These are phyloP conservation scores for Salminus brasiliensis DNA, from an alignment of 2,113 vertebrate genomes.

Conservation along the genomic window DNA sequence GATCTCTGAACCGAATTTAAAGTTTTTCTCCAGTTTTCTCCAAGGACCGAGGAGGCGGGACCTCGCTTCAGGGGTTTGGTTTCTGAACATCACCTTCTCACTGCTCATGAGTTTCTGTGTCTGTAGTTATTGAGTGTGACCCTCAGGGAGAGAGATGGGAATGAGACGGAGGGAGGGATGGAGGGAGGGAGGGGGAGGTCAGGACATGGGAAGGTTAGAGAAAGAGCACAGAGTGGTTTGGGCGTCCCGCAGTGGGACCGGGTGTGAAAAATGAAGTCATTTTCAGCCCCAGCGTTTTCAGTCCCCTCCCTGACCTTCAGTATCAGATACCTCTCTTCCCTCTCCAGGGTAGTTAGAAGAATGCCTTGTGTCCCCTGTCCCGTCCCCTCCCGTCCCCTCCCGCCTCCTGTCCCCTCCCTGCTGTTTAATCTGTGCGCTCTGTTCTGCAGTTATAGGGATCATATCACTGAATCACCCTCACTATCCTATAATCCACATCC, in stretches of 20 bases:
- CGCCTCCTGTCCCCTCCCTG: constrained; percentile 37
- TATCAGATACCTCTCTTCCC: background rate
- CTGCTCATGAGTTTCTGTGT: background rate
- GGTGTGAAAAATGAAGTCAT: constrained; percentile 44
- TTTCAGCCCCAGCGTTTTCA: background rate
- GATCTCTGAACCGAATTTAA: too few species aligned
- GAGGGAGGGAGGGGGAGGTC: background rate
- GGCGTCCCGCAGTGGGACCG: constrained; percentile 18
- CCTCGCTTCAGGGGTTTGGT: too few species aligned
- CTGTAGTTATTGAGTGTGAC: background rate
- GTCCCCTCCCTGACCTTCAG: constrained; percentile 1
- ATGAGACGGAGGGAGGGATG: constrained; percentile 21
- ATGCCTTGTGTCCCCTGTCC: background rate
- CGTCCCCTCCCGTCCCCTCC: too few species aligned
- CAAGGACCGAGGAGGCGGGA: too few species aligned
- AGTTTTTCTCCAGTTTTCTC: too few species aligned
- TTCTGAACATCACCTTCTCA: background rate
- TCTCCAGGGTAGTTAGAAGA: background rate
- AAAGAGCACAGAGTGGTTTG: background rate
- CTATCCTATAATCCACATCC: too few species aligned
- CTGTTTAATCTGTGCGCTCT: background rate
- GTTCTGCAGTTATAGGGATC: background rate
- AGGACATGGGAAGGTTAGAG: too few species aligned
- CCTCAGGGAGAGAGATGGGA: constrained; percentile 6
- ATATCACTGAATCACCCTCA: background rate